phyloP scores from a whole-genome alignment of 2,797 vertebrate species.

The Apogon talboti region DNA sequence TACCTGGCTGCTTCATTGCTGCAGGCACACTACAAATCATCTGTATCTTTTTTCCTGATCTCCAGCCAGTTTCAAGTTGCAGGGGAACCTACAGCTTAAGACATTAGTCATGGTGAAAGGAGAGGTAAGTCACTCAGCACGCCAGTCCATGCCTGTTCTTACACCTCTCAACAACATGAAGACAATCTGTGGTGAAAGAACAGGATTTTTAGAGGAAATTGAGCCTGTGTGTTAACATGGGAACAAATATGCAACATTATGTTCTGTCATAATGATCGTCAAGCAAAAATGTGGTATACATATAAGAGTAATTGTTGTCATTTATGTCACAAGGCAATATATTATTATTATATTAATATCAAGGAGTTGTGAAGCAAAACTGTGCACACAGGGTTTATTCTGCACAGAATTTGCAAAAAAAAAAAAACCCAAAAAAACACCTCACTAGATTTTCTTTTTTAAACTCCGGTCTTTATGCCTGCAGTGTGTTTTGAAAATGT shows the following conservation, averaged over 20 bases:
- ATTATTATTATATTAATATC: too few species aligned
- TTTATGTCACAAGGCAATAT: too few species aligned
- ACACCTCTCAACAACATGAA: slow-evolving; percentile 31
- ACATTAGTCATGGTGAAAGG: slow-evolving; percentile 67
- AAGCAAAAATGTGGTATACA: too few species aligned
- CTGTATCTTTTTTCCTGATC: slow-evolving; percentile 68
- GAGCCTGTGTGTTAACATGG: slow-evolving; percentile 29
- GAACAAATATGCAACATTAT: slow-evolving; percentile 10
- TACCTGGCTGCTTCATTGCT: slow-evolving; percentile 63
- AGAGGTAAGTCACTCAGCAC: slow-evolving; percentile 53
- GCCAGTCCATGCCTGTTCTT: slow-evolving; percentile 19
- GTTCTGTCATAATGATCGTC: slow-evolving; percentile 9
- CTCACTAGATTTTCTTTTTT: too few species aligned
- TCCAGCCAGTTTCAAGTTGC: slow-evolving; percentile 67
- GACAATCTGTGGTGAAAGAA: slow-evolving; percentile 39
- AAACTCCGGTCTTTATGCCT: too few species aligned
- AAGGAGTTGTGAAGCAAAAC: too few species aligned
- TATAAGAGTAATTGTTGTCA: too few species aligned
- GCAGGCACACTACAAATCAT: slow-evolving; percentile 67
- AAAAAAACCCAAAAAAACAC: too few species aligned
- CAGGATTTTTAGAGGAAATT: slow-evolving; percentile 35
- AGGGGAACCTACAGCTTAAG: slow-evolving; percentile 55
- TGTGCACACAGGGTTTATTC: too few species aligned
- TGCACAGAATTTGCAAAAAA: too few species aligned
- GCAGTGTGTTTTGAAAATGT: too few species aligned